Evolutionary conservation across 2,113 vertebrate genomes (phyloP), one percentile per base, ranked within the genome.

Genomic region (Amblyornis subalaris): DNA sequence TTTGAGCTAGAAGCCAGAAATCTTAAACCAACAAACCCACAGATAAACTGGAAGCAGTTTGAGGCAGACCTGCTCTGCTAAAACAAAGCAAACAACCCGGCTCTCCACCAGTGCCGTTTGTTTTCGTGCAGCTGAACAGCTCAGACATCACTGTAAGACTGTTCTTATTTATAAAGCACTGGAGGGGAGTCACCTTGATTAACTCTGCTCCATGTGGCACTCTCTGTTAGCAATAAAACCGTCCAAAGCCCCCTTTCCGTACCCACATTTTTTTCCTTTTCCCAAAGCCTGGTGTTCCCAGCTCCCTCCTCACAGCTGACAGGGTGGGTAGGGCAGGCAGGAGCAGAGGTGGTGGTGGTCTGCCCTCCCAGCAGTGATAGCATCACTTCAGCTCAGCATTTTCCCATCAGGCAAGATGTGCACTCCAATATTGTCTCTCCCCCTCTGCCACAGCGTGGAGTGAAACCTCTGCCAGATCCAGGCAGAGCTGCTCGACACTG

Each of bases 1-100:
- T 71, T 93, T 5, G 21, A 92, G 44, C 47, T 57, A 36, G 66
- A 79, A 89, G 72, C 26, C 69, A 84, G 54, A 76, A 94, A 65
- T 91, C 77, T 91, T 90, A 67, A 85, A 85, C 74, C 72, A 89
- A 71, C 91, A 85, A 89, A 83, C 12, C 31, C 60, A 21, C 48
- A 90, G 91, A 89, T 89, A 89, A 95, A 76, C 85, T 35, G 54
- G 35, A 45, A 78, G 69, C 70, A 67, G 81, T 65, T 78, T 77
- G 54, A 84, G 44, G 83, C 51, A 85, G 89, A 88, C 26, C 60
- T 60, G 81, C 66, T 89, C 73, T 1, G 8, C 67, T 92, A 77
- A 92, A 93, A 64, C 64, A 92, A 72, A 94, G 74, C 28, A 90
- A 91, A 73, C 62, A 69, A 78, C 35, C 5, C 4, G 1, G 38